These are phyloP conservation scores for Alosa alosa DNA, from an alignment of 2,113 vertebrate species.

Conservation along the genomic window DNA sequence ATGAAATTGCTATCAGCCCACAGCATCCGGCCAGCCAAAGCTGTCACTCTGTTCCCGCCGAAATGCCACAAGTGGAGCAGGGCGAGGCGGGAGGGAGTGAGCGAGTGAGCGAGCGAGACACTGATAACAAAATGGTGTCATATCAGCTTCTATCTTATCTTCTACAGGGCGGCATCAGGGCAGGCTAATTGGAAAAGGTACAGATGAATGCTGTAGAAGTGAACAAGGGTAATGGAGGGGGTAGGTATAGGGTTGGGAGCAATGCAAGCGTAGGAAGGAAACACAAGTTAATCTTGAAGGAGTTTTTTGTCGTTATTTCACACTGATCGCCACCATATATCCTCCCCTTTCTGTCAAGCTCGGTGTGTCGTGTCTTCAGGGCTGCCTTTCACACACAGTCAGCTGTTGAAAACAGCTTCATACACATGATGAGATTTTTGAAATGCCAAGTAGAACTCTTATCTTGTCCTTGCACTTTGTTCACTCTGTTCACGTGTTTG, in stretches of 20 bases:
- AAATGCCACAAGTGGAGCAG: conserved; percentile 3
- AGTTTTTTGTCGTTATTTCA: not conserved
- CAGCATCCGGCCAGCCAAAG: not conserved
- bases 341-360: not conserved
- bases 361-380: not conserved
- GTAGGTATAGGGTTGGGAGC: not conserved
- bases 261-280: not conserved
- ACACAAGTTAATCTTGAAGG: conserved; percentile 1
- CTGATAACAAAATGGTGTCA: conserved; percentile 16
- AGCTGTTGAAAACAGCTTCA: not conserved
- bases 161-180: not conserved
- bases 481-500: not conserved
- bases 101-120: not conserved
- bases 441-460: not conserved
- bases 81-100: not conserved
- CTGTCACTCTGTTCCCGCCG: not conserved
- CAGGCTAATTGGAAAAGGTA: not conserved
- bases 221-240: not conserved
- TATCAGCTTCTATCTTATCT: conserved; percentile 8
- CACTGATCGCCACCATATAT: not conserved
- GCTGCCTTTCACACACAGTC: not conserved
- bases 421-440: not conserved
- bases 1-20: conserved; percentile 6
- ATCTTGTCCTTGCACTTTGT: not conserved
- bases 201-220: not conserved